Evolutionary conservation across 2,113 vertebrate species (phyloP).

Genomic region (Aleadryas rufinucha): DNA sequence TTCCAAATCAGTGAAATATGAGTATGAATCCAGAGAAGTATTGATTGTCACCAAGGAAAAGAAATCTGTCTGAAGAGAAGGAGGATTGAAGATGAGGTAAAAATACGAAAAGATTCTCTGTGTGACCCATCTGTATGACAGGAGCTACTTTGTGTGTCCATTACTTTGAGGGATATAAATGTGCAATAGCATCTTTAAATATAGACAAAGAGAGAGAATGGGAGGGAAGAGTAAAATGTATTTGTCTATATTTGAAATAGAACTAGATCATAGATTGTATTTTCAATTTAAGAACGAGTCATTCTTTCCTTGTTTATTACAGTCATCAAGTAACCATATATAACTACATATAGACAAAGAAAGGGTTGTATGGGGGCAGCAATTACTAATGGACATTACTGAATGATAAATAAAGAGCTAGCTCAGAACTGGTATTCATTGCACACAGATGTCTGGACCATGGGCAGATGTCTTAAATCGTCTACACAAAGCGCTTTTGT

Average conservation of each 20-base stretch:
- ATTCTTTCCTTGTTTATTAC: constrained; percentile 47
- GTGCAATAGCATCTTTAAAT: background rate
- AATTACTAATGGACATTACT: constrained; percentile 36
- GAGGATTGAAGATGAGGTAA: background rate
- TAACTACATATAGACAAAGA: constrained; percentile 25
- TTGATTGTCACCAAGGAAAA: background rate
- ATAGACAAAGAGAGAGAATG: background rate
- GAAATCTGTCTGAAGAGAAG: background rate
- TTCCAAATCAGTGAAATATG: background rate
- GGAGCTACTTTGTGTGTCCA: background rate
- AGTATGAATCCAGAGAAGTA: background rate
- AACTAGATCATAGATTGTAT: constrained; percentile 35
- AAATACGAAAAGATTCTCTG: background rate
- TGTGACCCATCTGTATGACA: background rate
- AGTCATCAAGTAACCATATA: constrained; percentile 27
- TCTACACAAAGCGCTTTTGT: constrained; percentile 47
- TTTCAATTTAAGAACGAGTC: constrained; percentile 34
- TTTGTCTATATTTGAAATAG: constrained; percentile 21
- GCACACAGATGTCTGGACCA: constrained; percentile 53
- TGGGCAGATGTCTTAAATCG: constrained; percentile 58
- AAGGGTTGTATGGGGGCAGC: background rate
- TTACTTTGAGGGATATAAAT: background rate
- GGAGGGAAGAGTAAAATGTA: background rate
- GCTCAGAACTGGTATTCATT: constrained; percentile 43
- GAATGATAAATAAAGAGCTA: constrained; percentile 46